Evolutionary conservation across 2,888 invertebrate species (phyloP), one percentile per base, ranked within the genome.

Genomic region (Andrena trimmerana): DNA sequence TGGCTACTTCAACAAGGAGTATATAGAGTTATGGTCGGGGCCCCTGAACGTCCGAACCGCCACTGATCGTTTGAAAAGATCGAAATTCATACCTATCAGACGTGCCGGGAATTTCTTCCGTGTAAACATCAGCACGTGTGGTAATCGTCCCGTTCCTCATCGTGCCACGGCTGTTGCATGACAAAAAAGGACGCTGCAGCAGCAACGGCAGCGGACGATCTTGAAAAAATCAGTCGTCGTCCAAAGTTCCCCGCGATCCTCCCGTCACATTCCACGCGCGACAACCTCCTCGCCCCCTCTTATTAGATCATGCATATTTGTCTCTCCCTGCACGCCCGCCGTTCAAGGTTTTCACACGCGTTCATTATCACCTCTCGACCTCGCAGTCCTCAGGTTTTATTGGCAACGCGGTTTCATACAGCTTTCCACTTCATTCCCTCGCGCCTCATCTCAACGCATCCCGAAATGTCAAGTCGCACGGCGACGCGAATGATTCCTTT

Each of bases 71-170:
- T 13, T 16, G 13, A 20, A 70, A 27, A 2, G 24, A 16, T 36
- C 10, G 6, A 6, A 42, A 63, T 13, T 13, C 90, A 20, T 83
- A 92, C 92, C 91, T 88, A 78, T 91, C 88, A 42, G 92, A 91
- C 42, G 91, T 90, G 72, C 90, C 88, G 42, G 92, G 89, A 13
- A 88, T 86, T 65, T 89, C 89, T 65, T 86, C 89, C 69, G 83
- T 82, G 83, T 93, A 93, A 72, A 93, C 93, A 86, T 93, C 92
- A 54, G 92, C 92, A 71, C 88, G 90, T 29, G 91, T 93, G 80
- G 88, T 88, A 59, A 92, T 90, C 59, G 89, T 92, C 33, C 91
- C 90, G 83, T 92, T 90, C 78, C 87, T 90, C 92, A 93, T 92
- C 50, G 74, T 85, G 78, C 2, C 48, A 29, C 36, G 24, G 36